These are phyloP conservation scores for Planococcus citri DNA, from an alignment of 1,140 invertebrate genomes.

Conservation along the genomic window DNA sequence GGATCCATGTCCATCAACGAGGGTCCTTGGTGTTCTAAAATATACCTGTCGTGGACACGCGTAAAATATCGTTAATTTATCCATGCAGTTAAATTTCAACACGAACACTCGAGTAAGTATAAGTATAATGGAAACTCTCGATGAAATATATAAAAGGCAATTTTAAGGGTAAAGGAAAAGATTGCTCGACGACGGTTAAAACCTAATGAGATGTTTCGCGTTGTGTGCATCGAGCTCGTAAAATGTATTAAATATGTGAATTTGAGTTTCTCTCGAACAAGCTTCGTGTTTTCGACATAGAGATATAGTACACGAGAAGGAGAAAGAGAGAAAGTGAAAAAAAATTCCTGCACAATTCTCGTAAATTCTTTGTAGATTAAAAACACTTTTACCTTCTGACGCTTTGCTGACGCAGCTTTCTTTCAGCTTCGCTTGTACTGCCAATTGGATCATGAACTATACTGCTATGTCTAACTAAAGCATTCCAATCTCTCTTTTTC, in stretches of 20 bases:
- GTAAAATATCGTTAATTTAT: no score
- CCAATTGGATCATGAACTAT: constrained; percentile 60
- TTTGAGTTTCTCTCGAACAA: no score
- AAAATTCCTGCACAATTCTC: no score
- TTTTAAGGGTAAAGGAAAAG: neutral
- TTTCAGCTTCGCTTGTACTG: constrained; percentile 47
- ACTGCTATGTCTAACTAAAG: constrained; percentile 56
- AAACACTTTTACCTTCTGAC: constrained; percentile 36
- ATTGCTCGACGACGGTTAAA: no score
- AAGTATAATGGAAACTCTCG: neutral
- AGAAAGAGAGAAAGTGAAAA: no score
- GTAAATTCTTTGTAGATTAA: no score
- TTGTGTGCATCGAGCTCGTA: no score
- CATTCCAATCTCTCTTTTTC: constrained; percentile 73
- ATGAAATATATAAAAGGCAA: neutral
- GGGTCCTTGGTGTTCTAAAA: constrained; percentile 28
- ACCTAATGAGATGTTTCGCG: no score
- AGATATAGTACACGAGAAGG: no score
- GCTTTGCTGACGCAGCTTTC: constrained; percentile 49
- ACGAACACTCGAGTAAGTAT: neutral
- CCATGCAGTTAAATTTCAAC: neutral
- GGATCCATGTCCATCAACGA: constrained; percentile 46
- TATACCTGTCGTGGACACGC: neutral
- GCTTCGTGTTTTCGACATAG: no score
- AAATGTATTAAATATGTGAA: no score